Evolutionary conservation across 2,113 vertebrate species (phyloP).

Genomic region (Cheilinus undulatus): DNA sequence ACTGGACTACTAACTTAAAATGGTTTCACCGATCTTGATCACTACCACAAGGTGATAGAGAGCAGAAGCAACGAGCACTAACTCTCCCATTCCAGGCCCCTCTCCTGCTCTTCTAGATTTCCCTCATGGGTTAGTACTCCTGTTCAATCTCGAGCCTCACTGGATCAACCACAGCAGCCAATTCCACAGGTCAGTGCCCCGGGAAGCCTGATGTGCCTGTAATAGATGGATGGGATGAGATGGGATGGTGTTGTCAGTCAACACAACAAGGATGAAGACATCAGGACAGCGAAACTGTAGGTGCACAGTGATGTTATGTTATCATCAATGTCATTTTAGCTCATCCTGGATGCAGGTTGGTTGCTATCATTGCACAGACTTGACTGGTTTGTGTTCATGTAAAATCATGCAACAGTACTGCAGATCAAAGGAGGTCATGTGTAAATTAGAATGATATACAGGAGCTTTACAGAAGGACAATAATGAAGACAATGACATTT

Average conservation of each 20-base stretch:
- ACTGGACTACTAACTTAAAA: no score
- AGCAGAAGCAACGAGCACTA: neutral
- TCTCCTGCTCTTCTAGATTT: constrained; percentile 1
- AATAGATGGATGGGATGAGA: constrained; percentile 23
- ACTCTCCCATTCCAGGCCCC: constrained; percentile 2
- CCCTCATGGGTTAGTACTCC: constrained; percentile 21
- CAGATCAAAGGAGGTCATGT: no score
- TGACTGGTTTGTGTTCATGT: no score
- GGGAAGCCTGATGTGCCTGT: constrained; percentile 30
- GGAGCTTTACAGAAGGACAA: no score
- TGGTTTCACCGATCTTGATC: neutral
- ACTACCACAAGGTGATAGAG: constrained; percentile 2
- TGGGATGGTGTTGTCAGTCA: constrained; percentile 34
- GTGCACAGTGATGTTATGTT: no score
- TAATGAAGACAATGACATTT: no score
- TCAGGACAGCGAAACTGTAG: neutral
- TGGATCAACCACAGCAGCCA: constrained; percentile 19
- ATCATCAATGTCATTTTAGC: no score
- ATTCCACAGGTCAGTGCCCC: constrained; percentile 65
- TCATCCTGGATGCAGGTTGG: no score
- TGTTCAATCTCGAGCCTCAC: constrained; percentile 7
- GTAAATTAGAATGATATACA: no score
- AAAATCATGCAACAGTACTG: no score
- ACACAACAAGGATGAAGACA: constrained; percentile 3
- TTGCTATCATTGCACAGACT: no score